These are phyloP conservation scores for Bhutanitis thaidina DNA, from an alignment of 2,888 invertebrate species.

Conservation along the genomic window DNA sequence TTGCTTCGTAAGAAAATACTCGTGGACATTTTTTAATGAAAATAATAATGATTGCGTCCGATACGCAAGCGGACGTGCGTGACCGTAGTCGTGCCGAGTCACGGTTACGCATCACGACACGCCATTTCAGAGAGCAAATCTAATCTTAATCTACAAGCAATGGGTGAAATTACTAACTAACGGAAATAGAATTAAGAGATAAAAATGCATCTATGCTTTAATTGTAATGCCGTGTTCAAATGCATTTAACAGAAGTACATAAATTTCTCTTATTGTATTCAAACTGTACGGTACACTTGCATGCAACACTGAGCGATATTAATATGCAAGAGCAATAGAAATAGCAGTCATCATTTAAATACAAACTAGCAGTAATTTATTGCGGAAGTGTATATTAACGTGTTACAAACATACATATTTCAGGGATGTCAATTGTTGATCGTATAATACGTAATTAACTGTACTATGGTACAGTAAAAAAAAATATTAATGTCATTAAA, in stretches of 20 bases:
- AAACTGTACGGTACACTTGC: conserved; percentile 30
- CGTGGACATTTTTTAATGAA: conserved; percentile 15
- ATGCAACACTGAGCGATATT: conserved; percentile 56
- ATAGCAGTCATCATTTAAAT: conserved; percentile 5
- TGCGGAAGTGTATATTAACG: background rate
- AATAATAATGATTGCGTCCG: conserved; percentile 15
- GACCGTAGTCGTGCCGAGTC: conserved; percentile 20
- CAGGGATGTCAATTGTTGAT: conserved; percentile 2
- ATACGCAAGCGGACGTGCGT: conserved; percentile 23
- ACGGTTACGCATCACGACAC: conserved; percentile 15
- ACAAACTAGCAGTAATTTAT: background rate
- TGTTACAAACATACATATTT: conserved; percentile 2
- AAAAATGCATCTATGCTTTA: conserved; percentile 7
- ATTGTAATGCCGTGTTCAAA: background rate
- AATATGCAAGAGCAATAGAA: conserved; percentile 23
- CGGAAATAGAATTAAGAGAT: background rate
- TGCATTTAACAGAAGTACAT: background rate
- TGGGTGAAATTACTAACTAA: conserved; percentile 7
- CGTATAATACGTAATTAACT: background rate
- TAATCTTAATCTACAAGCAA: conserved; percentile 15
- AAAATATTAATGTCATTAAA: background rate
- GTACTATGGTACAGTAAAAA: conserved; percentile 1
- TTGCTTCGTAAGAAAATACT: no score
- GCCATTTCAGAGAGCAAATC: conserved; percentile 12
- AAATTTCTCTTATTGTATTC: background rate